A percentile compares a stretch with the other conserved stretches of the same genome.
phyloP scores from a whole-genome alignment of 2,888 invertebrate genomes.

The Heliconius charithonia region DNA sequence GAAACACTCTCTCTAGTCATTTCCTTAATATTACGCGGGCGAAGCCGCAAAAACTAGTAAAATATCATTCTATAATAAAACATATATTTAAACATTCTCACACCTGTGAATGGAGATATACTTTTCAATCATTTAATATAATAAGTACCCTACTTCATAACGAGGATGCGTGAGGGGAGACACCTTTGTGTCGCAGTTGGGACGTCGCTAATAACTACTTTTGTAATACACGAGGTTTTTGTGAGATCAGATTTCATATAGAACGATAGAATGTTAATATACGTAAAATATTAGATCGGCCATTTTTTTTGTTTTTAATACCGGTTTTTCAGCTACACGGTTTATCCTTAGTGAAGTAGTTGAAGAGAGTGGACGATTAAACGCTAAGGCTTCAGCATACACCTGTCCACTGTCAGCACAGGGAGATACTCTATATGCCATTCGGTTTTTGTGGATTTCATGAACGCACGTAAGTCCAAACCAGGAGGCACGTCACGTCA shows the following conservation, averaged over 20 bases:
- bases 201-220: neutral
- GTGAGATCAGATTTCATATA: slow-evolving; percentile 1
- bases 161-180: slow-evolving; percentile 14
- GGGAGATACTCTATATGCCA: too few relatives aligned
- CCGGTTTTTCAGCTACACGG: too few relatives aligned
- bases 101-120: neutral
- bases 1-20: neutral
- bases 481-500: too few relatives aligned
- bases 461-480: too few relatives aligned
- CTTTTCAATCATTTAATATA: neutral
- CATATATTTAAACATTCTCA: neutral
- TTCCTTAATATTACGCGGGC: neutral
- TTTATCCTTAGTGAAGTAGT: too few relatives aligned
- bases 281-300: neutral
- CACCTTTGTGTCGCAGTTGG: slow-evolving; percentile 1
- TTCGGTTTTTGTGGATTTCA: too few relatives aligned
- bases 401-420: too few relatives aligned
- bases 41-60: neutral
- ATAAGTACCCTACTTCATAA: neutral
- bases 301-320: too few relatives aligned
- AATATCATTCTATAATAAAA: neutral
- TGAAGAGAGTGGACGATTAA: too few relatives aligned
- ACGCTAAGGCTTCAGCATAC: too few relatives aligned
- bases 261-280: too few relatives aligned
- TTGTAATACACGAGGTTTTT: neutral